Evolutionary conservation across 2,797 vertebrate species (phyloP).

Genomic region (Pelochelys cantorii): DNA sequence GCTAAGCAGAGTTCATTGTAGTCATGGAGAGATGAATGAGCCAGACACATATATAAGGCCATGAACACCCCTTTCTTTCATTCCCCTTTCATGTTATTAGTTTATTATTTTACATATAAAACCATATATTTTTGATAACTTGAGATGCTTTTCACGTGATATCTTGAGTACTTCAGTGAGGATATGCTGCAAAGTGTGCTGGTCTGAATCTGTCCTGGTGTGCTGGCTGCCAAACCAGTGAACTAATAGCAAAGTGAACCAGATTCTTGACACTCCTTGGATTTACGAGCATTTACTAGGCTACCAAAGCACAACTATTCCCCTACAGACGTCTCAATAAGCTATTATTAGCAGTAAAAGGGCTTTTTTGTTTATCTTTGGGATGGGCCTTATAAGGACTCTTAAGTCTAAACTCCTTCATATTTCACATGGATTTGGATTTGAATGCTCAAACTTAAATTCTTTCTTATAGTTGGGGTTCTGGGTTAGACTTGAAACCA

Average conservation of each 20-base stretch:
- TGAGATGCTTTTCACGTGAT: accelerated
- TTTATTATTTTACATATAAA: not conserved
- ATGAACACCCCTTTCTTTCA: not conserved
- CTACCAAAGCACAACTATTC: not conserved
- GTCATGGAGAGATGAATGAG: slow-evolving; percentile 32
- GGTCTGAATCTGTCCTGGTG: not conserved
- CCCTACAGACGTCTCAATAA: not conserved
- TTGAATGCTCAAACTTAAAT: not conserved
- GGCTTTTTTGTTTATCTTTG: not conserved
- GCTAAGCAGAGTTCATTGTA: not conserved
- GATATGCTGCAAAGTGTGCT: not conserved
- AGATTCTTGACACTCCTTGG: not conserved
- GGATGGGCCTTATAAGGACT: not conserved
- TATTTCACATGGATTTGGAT: not conserved
- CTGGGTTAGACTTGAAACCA: not conserved
- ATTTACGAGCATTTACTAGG: not conserved
- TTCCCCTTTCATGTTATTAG: not conserved
- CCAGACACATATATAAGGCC: slow-evolving; percentile 26
- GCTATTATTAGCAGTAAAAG: not conserved
- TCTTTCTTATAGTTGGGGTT: not conserved
- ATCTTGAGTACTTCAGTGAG: slow-evolving; percentile 15
- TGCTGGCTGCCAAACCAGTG: not conserved
- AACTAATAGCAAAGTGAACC: slow-evolving; percentile 1
- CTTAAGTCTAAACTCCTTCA: not conserved
- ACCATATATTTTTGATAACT: not conserved